Evolutionary conservation across 2,797 vertebrate genomes (phyloP), one percentile per base, ranked within the genome.

Genomic region (Sebastes vulpes): DNA sequence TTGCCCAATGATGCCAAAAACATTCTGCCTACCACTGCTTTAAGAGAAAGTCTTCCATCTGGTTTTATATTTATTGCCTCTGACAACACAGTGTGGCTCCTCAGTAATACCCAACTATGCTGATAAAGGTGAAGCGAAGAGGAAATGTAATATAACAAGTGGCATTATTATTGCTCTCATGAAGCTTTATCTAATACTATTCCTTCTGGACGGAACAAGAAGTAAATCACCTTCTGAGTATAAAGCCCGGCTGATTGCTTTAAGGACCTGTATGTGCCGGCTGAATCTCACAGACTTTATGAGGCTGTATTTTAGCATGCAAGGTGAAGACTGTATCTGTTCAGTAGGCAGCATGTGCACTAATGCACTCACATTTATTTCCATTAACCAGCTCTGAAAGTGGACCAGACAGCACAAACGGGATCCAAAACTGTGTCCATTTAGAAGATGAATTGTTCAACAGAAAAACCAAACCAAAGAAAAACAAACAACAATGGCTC

Each of bases 351-450:
- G 64, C 8, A 3, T 12, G 3, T 53, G 28, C 21, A 59, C 52
- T 57, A 29, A 84, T 25, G 7, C 7, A 53, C 25, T 28, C 38
- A 8, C n/a, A 87, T 81, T 81, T 59, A 74, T 77, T 79, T 65
- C 25, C 21, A 73, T 81, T 75, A 71, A 46, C 5, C 6, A 31
- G 42, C 12, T 28, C 53, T 83, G 23, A 80, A 85, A 77, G 56
- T 10, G 48, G 50, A 56, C 38, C 64, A 77, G 60, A 26, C 42
- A 64, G 52, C 26, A 16, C 3, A 12, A 50, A 4, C 6, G 7
- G 31, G 25, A 81, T 65, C 31, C 58, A 73, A 67, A 81, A 42
- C 53, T 18, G 4, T 48, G 31, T 56, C 48, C 48, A 70, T 77
- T 72, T 60, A 46, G 67, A 86, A 59, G 72, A 80, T 56, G 8